Evolutionary conservation across 2,888 invertebrate species (phyloP).

Genomic region (Synanthedon myopaeformis): DNA sequence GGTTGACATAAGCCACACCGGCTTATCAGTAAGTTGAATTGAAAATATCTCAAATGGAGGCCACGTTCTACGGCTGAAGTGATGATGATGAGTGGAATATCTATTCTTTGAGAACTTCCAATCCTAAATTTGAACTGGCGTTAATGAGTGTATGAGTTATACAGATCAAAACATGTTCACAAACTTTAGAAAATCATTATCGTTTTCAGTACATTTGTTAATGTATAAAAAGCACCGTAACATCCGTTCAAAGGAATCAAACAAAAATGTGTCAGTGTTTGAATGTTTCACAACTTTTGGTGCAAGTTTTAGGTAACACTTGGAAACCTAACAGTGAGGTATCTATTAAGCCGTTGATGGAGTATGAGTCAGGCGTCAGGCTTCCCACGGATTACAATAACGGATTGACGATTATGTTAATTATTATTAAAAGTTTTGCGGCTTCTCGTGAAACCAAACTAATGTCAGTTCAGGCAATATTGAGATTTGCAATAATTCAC

Average conservation of each 20-base stretch:
- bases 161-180: too few species aligned
- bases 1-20: too few species aligned
- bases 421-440: slow-evolving; percentile 3
- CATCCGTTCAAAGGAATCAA: not conserved
- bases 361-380: not conserved
- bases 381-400: not conserved
- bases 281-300: not conserved
- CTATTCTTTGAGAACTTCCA: too few species aligned
- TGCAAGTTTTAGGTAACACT: not conserved
- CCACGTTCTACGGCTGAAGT: too few species aligned
- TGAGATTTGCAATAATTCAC: not conserved
- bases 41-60: too few species aligned
- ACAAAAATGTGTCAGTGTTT: not conserved
- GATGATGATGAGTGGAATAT: too few species aligned
- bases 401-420: slow-evolving; percentile 8
- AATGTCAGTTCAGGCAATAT: not conserved
- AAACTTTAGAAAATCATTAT: too few species aligned
- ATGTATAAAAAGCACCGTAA: too few species aligned
- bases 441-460: slow-evolving; percentile 6
- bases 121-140: too few species aligned
- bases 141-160: too few species aligned
- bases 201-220: too few species aligned
- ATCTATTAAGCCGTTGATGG: not conserved
- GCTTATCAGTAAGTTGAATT: too few species aligned
- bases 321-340: not conserved